phyloP scores from a whole-genome alignment of 1,140 invertebrate species.

The Drosophila sturtevanti region DNA sequence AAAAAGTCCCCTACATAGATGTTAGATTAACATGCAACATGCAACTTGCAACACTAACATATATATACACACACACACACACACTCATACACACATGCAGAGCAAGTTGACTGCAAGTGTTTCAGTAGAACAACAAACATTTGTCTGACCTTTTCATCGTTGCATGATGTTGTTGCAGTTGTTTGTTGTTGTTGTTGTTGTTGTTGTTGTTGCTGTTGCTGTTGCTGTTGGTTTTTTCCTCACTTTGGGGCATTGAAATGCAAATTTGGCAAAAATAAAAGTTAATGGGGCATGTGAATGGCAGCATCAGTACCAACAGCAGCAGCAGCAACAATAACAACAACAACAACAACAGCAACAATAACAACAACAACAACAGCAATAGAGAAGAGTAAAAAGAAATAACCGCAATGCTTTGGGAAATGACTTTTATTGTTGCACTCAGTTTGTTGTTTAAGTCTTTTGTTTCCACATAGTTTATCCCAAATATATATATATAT shows the following conservation, averaged over 20 bases:
- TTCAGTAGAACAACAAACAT: slow-evolving; percentile 78
- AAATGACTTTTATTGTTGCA: slow-evolving; percentile 67
- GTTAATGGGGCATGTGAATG: slow-evolving; percentile 80
- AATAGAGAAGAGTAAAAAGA: slow-evolving; percentile 18
- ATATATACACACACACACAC: slow-evolving; percentile 15
- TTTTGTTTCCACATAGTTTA: slow-evolving; percentile 43
- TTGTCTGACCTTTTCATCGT: slow-evolving; percentile 77
- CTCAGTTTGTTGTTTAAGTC: slow-evolving; percentile 58
- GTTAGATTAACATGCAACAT: slow-evolving; percentile 70
- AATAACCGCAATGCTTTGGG: slow-evolving; percentile 46
- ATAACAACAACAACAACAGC: too few relatives aligned
- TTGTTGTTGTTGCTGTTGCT: background rate
- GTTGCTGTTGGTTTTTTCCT: slow-evolving; percentile 32
- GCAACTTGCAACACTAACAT: slow-evolving; percentile 42
- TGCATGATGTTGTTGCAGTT: slow-evolving; percentile 14
- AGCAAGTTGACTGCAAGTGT: slow-evolving; percentile 34
- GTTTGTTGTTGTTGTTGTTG: background rate
- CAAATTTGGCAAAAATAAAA: slow-evolving; percentile 79
- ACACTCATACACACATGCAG: slow-evolving; percentile 43
- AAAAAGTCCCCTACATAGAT: slow-evolving; percentile 71
- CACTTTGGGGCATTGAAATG: slow-evolving; percentile 78
- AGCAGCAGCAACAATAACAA: too few relatives aligned
- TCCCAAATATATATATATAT: background rate
- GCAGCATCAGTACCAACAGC: slow-evolving; percentile 39
- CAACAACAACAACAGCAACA: too few relatives aligned